Conservation (phyloP, 2,888 invertebrate species). For the Exephanes ischioxanthus region DNA sequence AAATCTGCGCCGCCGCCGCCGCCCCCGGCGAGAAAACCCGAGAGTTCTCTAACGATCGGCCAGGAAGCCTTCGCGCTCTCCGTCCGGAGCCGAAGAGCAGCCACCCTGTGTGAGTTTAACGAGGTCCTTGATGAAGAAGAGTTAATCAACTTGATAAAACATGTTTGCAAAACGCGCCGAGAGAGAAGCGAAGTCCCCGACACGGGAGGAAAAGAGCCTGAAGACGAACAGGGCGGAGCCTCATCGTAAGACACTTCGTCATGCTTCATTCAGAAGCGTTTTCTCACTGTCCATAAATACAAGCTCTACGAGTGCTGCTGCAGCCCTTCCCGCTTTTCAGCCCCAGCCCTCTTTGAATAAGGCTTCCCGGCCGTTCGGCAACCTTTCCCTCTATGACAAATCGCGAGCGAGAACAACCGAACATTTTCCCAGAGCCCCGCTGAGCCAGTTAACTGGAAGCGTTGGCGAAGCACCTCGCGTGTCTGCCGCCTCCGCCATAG, state of each 20-base stretch:
- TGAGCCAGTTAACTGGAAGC: slow-evolving; percentile 59
- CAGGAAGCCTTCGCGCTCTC: background rate
- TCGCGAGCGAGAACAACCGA: slow-evolving; percentile 65
- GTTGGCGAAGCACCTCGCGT: slow-evolving; percentile 44
- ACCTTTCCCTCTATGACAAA: slow-evolving; percentile 69
- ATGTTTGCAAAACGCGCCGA: slow-evolving; percentile 18
- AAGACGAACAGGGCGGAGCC: background rate
- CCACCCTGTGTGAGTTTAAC: slow-evolving; percentile 43
- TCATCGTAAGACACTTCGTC: slow-evolving; percentile 43
- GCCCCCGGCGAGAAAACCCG: slow-evolving; percentile 1
- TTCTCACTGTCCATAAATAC: slow-evolving; percentile 22
- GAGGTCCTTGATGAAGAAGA: slow-evolving; percentile 56
- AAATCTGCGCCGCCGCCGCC: background rate
- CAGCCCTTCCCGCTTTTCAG: slow-evolving; percentile 34
- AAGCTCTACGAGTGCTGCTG: slow-evolving; percentile 13
- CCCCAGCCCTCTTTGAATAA: slow-evolving; percentile 13
- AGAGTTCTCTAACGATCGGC: slow-evolving; percentile 16
- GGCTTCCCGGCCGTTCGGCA: slow-evolving; percentile 30
- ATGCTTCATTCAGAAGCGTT: slow-evolving; percentile 31
- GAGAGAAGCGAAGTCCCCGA: background rate
- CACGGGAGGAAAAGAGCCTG: background rate
- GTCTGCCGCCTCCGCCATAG: slow-evolving; percentile 13
- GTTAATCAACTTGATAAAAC: slow-evolving; percentile 61
- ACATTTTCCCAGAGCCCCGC: slow-evolving; percentile 61
- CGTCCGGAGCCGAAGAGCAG: background rate